Conservation (phyloP, 2,113 vertebrate species). For the Coptodon rendalli region DNA sequence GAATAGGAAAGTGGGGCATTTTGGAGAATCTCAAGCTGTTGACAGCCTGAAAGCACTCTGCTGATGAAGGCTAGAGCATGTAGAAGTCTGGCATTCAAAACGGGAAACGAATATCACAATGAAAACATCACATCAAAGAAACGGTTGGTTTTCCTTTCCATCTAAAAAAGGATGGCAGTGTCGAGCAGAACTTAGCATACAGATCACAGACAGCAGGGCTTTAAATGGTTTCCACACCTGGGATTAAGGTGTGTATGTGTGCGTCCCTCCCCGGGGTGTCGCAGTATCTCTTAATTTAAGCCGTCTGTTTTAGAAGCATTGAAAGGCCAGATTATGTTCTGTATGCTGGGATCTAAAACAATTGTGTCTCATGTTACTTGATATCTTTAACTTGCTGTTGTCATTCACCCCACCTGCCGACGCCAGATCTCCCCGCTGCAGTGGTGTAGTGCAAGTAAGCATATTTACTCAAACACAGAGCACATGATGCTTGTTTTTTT, state of each 20-base stretch:
- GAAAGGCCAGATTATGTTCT: neutral
- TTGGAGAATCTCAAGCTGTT: slow-evolving; percentile 6
- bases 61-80: neutral
- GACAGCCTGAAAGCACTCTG: neutral
- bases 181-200: neutral
- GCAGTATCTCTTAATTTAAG: neutral
- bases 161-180: neutral
- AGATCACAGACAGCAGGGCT: neutral
- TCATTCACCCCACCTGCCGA: neutral
- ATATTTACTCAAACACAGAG: neutral
- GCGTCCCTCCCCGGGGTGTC: neutral
- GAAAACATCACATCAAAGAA: neutral
- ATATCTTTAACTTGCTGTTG: neutral
- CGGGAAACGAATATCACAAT: neutral
- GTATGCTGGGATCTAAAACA: neutral
- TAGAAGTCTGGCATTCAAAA: neutral
- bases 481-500: neutral
- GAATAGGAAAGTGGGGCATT: neutral
- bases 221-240: neutral
- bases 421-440: neutral
- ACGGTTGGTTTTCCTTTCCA: neutral
- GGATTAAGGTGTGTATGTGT: neutral
- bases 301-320: neutral
- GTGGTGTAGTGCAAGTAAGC: neutral
- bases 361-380: neutral